Evolutionary conservation across 2,888 invertebrate species (phyloP).

Genomic region (Metopia argyrocephala): DNA sequence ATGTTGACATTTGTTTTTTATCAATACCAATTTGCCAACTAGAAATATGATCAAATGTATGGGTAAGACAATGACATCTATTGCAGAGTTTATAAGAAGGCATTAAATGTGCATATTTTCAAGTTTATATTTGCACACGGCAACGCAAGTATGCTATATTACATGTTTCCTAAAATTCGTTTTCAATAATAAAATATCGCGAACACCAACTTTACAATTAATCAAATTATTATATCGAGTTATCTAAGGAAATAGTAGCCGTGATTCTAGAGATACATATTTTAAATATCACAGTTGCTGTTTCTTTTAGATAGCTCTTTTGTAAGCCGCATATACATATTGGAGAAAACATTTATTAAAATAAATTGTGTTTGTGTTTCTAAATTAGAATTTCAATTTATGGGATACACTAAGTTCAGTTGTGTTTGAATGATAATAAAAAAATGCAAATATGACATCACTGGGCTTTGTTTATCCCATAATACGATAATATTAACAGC

Average conservation of each 20-base stretch:
- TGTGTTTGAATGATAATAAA: slow-evolving; percentile 69
- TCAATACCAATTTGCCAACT: slow-evolving; percentile 57
- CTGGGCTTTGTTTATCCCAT: slow-evolving; percentile 79
- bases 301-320: slow-evolving; percentile 79
- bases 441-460: slow-evolving; percentile 71
- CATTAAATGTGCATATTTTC: slow-evolving; percentile 56
- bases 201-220: slow-evolving; percentile 20
- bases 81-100: slow-evolving; percentile 73
- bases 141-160: background rate
- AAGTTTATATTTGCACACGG: slow-evolving; percentile 56
- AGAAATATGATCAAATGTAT: slow-evolving; percentile 71
- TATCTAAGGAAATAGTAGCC: slow-evolving; percentile 79
- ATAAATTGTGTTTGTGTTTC: background rate
- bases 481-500: slow-evolving; percentile 68
- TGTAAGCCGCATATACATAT: slow-evolving; percentile 73
- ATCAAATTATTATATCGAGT: slow-evolving; percentile 73
- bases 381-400: slow-evolving; percentile 71
- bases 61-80: slow-evolving; percentile 69
- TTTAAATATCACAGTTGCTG: slow-evolving; percentile 78
- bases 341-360: slow-evolving; percentile 16
- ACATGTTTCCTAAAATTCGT: background rate
- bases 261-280: slow-evolving; percentile 74
- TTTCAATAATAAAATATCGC: slow-evolving; percentile 1
- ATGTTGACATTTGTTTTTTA: slow-evolving; percentile 34
- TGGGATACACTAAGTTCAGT: slow-evolving; percentile 79